Evolutionary conservation across 2,113 vertebrate genomes (phyloP).

Genomic region (Excalfactoria chinensis): DNA sequence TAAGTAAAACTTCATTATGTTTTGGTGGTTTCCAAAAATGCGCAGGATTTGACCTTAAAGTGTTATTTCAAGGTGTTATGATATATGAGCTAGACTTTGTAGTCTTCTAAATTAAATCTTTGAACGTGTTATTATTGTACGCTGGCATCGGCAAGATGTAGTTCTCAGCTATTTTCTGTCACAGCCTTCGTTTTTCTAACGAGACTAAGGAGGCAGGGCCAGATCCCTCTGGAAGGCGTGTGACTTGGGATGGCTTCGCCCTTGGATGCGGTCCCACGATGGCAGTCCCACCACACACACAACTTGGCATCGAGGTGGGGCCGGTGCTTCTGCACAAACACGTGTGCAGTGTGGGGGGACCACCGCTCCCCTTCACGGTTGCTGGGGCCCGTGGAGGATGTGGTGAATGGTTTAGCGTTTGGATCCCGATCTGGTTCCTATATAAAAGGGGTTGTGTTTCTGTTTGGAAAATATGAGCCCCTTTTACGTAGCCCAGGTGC

Average conservation of each 20-base stretch:
- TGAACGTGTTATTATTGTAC: slow-evolving; percentile 74
- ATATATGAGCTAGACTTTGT: slow-evolving; percentile 72
- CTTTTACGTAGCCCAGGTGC: slow-evolving; percentile 77
- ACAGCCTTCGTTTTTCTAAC: slow-evolving; percentile 61
- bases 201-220: slow-evolving; percentile 40
- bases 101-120: slow-evolving; percentile 76
- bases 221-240: slow-evolving; percentile 55
- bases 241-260: neutral
- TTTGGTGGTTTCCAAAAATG: slow-evolving; percentile 66
- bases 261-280: neutral
- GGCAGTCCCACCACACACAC: fast-evolving
- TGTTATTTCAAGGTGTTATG: slow-evolving; percentile 64
- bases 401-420: slow-evolving; percentile 51
- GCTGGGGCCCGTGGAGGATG: slow-evolving; percentile 23
- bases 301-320: neutral
- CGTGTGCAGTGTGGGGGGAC: neutral
- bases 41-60: slow-evolving; percentile 58
- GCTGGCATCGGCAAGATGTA: slow-evolving; percentile 69
- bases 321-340: neutral
- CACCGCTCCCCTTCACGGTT: neutral
- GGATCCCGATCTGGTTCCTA: slow-evolving; percentile 74
- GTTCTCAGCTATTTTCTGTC: slow-evolving; percentile 67
- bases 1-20: slow-evolving; percentile 70
- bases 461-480: slow-evolving; percentile 77
- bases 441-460: slow-evolving; percentile 76